These are phyloP conservation scores for Xiphophorus couchianus DNA, from an alignment of 2,113 vertebrate species.

Conservation along the genomic window DNA sequence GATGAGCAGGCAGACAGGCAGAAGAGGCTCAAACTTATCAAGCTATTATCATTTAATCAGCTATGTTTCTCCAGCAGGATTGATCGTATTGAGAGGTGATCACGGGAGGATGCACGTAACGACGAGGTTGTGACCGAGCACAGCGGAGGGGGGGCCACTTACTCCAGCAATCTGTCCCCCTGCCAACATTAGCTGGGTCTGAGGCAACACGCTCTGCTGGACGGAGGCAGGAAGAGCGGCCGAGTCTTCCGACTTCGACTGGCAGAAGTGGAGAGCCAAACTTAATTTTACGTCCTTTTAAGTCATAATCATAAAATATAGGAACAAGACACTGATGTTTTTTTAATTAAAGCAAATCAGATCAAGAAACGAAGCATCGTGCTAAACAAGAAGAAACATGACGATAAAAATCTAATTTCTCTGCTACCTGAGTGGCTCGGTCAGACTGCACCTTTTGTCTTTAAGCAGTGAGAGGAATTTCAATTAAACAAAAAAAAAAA, in stretches of 20 bases:
- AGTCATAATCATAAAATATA: slow-evolving; percentile 6
- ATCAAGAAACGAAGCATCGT: neutral
- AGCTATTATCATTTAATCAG: slow-evolving; percentile 27
- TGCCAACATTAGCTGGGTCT: slow-evolving; percentile 96
- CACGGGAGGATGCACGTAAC: slow-evolving; percentile 28
- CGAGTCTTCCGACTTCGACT: slow-evolving; percentile 94
- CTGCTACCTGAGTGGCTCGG: slow-evolving; percentile 29
- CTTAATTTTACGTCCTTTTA: slow-evolving; percentile 13
- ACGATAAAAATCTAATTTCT: slow-evolving; percentile 18
- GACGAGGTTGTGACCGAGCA: slow-evolving; percentile 31
- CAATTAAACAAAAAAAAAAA: slow-evolving; percentile 30
- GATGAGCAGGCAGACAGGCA: slow-evolving; percentile 56
- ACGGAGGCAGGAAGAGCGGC: slow-evolving; percentile 88
- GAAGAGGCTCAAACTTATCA: slow-evolving; percentile 38
- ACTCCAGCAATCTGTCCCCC: slow-evolving; percentile 98
- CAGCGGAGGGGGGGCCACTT: slow-evolving; percentile 76
- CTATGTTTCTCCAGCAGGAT: slow-evolving; percentile 11
- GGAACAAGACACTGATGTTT: slow-evolving; percentile 5
- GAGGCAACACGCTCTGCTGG: slow-evolving; percentile 93
- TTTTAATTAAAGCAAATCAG: slow-evolving; percentile 5
- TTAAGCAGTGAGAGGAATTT: slow-evolving; percentile 43
- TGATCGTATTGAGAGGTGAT: slow-evolving; percentile 17
- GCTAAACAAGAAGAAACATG: neutral
- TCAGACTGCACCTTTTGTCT: slow-evolving; percentile 42
- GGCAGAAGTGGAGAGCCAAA: slow-evolving; percentile 68